Evolutionary conservation across 2,888 invertebrate genomes (phyloP), one percentile per base, ranked within the genome.

Genomic region (Tridacna crocea): DNA sequence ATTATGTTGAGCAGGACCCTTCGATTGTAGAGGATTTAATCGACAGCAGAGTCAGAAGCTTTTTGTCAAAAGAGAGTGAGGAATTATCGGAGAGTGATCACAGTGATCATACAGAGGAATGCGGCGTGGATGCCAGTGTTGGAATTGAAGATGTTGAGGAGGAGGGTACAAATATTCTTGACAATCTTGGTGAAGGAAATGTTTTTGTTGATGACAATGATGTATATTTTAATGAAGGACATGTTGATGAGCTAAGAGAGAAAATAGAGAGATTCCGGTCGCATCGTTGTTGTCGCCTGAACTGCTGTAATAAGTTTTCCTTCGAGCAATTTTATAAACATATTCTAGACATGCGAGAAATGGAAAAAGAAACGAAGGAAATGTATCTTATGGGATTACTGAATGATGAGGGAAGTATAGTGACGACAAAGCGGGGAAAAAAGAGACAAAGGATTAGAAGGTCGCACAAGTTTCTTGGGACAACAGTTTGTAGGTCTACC

Each of bases 341-440:
- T 55, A 55, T 55, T 55, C 55, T 55, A n/a, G 55, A 55, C 55
- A 55, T 55, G 55, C 17, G 55, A 55, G 55, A 55, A 55, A 55
- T 55, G 55, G 55, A 55, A 55, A 55, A 10, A 55, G 55, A 55
- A 55, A 55, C 4, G 10, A 55, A 55, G 55, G 55, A 55, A n/a
- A 55, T 55, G 55, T 55, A 55, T 55, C 55, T 55, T 4, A 55
- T 55, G 55, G 55, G 55, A n/a, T 10, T 55, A n/a, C 17, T 55
- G n/a, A 55, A 10, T 55, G 55, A 55, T n/a, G 55, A 55, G 2
- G 55, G 55, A 55, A n/a, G n/a, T 55, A n/a, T n/a, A n/a, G n/a
- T n/a, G n/a, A n/a, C n/a, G n/a, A n/a, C n/a, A n/a, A n/a, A n/a
- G n/a, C n/a, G n/a, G n/a, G n/a, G n/a, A n/a, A n/a, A n/a, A n/a